A percentile compares a stretch with the other conserved stretches of the same genome.
phyloP scores from a whole-genome alignment of 2,113 vertebrate species.

The Pelobates fuscus region DNA sequence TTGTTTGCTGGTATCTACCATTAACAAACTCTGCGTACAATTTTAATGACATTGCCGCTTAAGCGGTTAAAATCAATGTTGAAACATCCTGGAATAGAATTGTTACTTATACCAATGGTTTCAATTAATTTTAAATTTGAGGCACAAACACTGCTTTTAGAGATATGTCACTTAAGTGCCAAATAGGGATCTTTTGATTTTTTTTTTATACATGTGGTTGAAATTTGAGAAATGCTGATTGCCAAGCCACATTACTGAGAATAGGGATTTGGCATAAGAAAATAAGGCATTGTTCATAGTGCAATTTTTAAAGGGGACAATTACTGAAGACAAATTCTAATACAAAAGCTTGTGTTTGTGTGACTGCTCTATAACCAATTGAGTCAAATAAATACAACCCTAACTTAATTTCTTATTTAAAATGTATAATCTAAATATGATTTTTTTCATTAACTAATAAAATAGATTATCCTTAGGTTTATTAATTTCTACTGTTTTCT shows the following conservation, averaged over 20 bases:
- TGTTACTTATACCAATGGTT: conserved; percentile 70
- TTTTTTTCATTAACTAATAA: no score
- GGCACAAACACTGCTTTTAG: conserved; percentile 75
- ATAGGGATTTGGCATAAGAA: conserved; percentile 79
- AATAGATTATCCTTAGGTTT: no score
- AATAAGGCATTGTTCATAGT: conserved; percentile 85
- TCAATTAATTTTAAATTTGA: conserved; percentile 82
- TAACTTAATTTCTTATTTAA: no score
- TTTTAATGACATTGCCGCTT: conserved; percentile 53
- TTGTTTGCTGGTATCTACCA: no score
- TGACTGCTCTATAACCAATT: conserved; percentile 51
- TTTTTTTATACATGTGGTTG: conserved; percentile 93
- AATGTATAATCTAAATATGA: no score
- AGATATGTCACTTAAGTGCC: conserved; percentile 80
- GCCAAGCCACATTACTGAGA: conserved; percentile 88
- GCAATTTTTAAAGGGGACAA: conserved; percentile 67
- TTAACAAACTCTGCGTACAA: no score
- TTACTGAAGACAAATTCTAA: conserved; percentile 65
- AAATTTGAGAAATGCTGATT: conserved; percentile 84
- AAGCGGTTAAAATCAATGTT: conserved; percentile 55
- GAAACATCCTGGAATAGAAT: conserved; percentile 76
- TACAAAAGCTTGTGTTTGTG: conserved; percentile 57
- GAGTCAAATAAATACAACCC: not conserved
- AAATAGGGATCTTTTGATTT: conserved; percentile 86
- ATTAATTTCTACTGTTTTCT: no score